Conservation (phyloP, 2,888 invertebrate species). For the Lepidochitona cinerea region DNA sequence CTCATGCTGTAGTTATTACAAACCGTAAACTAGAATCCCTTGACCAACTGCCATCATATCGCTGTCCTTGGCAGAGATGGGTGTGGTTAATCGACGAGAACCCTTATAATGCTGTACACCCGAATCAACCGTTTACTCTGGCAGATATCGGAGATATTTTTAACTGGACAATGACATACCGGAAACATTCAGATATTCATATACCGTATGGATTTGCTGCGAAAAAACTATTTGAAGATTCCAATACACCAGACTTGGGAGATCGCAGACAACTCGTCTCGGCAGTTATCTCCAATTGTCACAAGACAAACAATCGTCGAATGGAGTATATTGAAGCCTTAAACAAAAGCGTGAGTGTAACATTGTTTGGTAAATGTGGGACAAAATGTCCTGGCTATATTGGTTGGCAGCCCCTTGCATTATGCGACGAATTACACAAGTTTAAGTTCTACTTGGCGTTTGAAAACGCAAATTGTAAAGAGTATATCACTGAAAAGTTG, state of each 20-base stretch:
- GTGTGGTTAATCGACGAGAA: background rate
- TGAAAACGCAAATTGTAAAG: constrained; percentile 3
- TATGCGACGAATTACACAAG: background rate
- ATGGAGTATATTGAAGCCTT: background rate
- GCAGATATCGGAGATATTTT: background rate
- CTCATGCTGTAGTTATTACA: background rate
- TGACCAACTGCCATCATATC: background rate
- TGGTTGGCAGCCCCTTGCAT: background rate
- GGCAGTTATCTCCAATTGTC: background rate
- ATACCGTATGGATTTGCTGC: background rate
- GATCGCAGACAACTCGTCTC: no score
- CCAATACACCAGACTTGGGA: no score
- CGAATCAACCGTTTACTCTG: background rate
- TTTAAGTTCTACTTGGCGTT: background rate
- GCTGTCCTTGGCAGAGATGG: background rate
- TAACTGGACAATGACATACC: constrained; percentile 7
- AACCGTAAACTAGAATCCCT: background rate
- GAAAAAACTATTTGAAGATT: no score
- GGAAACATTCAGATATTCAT: background rate
- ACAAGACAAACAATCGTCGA: background rate
- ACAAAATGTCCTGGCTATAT: background rate
- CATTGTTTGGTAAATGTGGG: background rate
- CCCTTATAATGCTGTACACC: background rate
- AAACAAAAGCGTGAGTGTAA: background rate
- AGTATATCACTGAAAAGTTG: background rate